Evolutionary conservation across 2,888 invertebrate species (phyloP), one percentile per base, ranked within the genome.

Genomic region (Philaethria dido): DNA sequence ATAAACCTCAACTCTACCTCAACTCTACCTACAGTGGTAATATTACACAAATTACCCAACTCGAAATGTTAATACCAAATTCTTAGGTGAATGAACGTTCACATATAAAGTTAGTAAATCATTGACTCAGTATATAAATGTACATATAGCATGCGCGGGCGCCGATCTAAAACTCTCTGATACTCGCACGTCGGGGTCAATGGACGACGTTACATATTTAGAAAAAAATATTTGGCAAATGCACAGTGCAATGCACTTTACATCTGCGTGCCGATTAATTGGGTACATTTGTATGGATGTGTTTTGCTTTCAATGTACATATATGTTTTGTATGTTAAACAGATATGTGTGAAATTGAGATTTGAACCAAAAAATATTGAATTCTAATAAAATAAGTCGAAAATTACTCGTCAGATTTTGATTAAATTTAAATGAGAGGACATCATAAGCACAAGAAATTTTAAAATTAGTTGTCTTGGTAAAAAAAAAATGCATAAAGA

Each of bases 211-310:
- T 88, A 89, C 92, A 92, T 92, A 92, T 92, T 92, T 92, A 92
- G 92, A 92, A 92, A 92, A 92, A 92, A 92, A 92, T 90, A 90
- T 91, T 92, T 92, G 91, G 91, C 92, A 92, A 92, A 89, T 88
- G 89, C 82, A 82, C 89, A 84, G 87, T 85, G 80, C 81, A 78
- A 77, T 81, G 84, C 79, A 77, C 77, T 78, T 74, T 84, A 77
- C 81, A 84, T 73, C 81, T 80, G 76, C 59, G 69, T 79, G 73
- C 82, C 75, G 50, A 64, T 57, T 73, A 78, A 77, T 69, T 67
- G 75, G 69, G 6, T 33, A 60, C 60, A 14, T 47, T 57, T 11
- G 16, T 62, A 42, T 36, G 48, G 18, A 33, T 25, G 6, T 14
- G 25, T 11, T 39, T 39, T 33, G 33, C 8, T 47, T 47, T 5